Percentiles rank a stretch among this genome's conserved stretches.
phyloP scores from a whole-genome alignment of 2,113 vertebrate species.

The Rhinolophus ferrumequinum region DNA sequence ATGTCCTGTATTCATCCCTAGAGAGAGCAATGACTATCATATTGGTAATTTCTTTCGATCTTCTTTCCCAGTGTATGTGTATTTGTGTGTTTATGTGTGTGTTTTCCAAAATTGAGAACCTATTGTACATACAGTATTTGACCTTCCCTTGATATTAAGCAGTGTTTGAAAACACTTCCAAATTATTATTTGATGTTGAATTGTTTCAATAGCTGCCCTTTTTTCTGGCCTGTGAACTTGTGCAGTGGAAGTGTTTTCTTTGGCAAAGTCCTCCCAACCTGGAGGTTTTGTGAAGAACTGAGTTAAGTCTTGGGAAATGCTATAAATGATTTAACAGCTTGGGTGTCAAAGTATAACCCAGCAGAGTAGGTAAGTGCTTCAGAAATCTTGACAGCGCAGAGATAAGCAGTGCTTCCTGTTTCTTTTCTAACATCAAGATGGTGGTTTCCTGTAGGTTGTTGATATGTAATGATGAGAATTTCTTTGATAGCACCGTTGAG shows the following conservation, averaged over 20 bases:
- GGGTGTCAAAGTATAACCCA: neutral
- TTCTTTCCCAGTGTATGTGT: neutral
- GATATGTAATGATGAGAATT: constrained; percentile 54
- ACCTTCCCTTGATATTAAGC: neutral
- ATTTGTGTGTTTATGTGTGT: neutral
- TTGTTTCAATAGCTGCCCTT: neutral
- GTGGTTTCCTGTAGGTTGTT: constrained; percentile 72
- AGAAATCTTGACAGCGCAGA: constrained; percentile 52
- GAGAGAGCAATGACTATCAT: neutral
- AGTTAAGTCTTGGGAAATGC: neutral
- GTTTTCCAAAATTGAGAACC: neutral
- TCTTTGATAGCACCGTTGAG: constrained; percentile 55
- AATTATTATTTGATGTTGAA: neutral
- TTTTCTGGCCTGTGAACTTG: neutral
- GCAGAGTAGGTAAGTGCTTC: neutral
- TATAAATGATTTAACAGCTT: neutral
- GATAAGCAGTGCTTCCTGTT: constrained; percentile 68
- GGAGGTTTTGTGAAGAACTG: neutral
- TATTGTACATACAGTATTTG: neutral
- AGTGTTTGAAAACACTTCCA: neutral
- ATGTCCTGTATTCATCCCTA: neutral
- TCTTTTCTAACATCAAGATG: constrained; percentile 62
- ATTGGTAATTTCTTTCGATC: neutral
- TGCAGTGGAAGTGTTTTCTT: neutral
- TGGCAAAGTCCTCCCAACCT: neutral